A percentile compares a stretch with the other conserved stretches of the same genome.
These are phyloP conservation scores for Thereva unica DNA, from an alignment of 2,888 invertebrate genomes.

Conservation along the genomic window DNA sequence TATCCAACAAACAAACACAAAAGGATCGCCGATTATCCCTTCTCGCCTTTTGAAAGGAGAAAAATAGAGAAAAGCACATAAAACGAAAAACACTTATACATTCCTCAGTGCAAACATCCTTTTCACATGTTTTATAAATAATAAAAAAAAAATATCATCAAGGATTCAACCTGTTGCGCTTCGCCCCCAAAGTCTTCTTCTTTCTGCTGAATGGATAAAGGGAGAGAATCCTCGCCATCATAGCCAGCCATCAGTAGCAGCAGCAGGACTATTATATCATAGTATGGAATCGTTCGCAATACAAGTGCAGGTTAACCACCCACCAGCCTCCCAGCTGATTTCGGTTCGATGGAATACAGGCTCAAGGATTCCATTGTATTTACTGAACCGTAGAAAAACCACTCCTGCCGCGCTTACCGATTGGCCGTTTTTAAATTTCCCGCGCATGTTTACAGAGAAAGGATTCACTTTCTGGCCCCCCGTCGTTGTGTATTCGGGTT, in stretches of 20 bases:
- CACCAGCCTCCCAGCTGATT: slow-evolving; percentile 7
- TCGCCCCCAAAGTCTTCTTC: not conserved
- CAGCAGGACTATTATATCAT: too few relatives aligned
- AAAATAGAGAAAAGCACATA: slow-evolving; percentile 35
- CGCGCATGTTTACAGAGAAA: slow-evolving; percentile 37
- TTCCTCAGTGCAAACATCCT: not conserved
- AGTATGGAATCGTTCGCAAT: not conserved
- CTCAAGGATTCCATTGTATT: slow-evolving; percentile 16
- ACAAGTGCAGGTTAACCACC: not conserved
- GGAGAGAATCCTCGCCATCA: too few relatives aligned
- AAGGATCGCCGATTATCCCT: slow-evolving; percentile 35
- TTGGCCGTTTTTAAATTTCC: slow-evolving; percentile 39
- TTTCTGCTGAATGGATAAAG: too few relatives aligned
- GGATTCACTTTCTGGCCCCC: slow-evolving; percentile 20
- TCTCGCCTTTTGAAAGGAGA: slow-evolving; percentile 31
- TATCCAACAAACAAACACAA: slow-evolving; percentile 36
- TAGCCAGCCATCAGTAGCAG: too few relatives aligned
- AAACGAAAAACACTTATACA: slow-evolving; percentile 26
- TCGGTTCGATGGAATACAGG: not conserved
- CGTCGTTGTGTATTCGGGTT: too few relatives aligned
- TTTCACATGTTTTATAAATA: too few relatives aligned
- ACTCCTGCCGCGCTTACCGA: slow-evolving; percentile 41
- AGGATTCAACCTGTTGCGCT: slow-evolving; percentile 17
- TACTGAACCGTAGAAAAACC: slow-evolving; percentile 40
- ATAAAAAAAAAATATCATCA: too few relatives aligned